phyloP scores from a whole-genome alignment of 2,113 vertebrate genomes.

The Acrocephalus kingi region DNA sequence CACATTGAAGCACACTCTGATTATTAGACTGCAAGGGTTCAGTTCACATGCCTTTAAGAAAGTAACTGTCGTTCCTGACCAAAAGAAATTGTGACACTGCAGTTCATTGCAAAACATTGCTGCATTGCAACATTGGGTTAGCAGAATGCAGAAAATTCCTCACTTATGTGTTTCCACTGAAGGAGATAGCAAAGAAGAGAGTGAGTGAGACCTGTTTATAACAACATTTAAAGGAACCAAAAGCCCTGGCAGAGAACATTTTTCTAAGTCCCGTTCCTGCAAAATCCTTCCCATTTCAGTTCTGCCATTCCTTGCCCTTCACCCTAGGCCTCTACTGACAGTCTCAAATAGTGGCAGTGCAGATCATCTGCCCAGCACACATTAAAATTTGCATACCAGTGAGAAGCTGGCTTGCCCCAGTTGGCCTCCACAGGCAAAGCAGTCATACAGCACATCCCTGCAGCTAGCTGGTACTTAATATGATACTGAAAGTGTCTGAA shows the following conservation, averaged over 20 bases:
- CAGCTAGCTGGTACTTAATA: not conserved
- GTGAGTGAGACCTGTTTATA: not conserved
- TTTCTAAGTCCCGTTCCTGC: not conserved
- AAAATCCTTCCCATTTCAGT: not conserved
- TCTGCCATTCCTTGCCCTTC: not conserved
- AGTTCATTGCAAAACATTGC: not conserved
- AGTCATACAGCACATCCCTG: not conserved
- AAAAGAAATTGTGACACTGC: not conserved
- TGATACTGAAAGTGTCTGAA: not conserved
- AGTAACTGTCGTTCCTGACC: not conserved
- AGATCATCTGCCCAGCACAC: not conserved
- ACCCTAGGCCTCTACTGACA: not conserved
- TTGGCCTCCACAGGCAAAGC: not conserved
- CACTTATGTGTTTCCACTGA: not conserved
- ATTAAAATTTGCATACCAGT: not conserved
- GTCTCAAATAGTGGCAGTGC: not conserved
- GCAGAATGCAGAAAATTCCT: not conserved
- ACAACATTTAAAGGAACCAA: not conserved
- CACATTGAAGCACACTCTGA: accelerated
- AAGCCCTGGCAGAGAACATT: not conserved
- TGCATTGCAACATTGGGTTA: not conserved
- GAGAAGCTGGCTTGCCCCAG: not conserved
- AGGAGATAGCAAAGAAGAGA: not conserved
- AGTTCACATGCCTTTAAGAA: not conserved
- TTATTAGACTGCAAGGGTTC: not conserved